Evolutionary conservation across 2,113 vertebrate genomes (phyloP).

Genomic region (Psettodes erumei): DNA sequence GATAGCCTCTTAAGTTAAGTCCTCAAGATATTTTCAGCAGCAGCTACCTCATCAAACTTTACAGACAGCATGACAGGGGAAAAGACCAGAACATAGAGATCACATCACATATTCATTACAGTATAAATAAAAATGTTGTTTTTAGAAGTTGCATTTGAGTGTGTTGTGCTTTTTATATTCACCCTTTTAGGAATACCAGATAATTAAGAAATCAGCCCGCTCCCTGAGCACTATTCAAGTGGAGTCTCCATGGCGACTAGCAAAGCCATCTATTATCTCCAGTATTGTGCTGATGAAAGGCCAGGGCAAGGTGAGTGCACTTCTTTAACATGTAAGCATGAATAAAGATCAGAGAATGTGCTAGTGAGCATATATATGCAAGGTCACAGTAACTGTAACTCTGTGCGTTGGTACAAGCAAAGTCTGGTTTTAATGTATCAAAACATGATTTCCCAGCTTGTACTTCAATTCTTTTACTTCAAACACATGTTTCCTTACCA

Average conservation of each 20-base stretch:
- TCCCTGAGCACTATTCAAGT: constrained; percentile 95
- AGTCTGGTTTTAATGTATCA: not conserved
- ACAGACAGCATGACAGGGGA: not conserved
- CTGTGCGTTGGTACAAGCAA: not conserved
- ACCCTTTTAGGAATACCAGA: constrained; percentile 89
- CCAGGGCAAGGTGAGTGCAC: constrained; percentile 92
- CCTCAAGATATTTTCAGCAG: not conserved
- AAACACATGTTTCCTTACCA: not conserved
- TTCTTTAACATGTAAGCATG: constrained; percentile 31
- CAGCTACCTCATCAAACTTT: not conserved
- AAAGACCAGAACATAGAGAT: not conserved
- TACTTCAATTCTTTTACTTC: too few species aligned
- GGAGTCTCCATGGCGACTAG: constrained; percentile 96
- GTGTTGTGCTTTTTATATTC: constrained; percentile 4
- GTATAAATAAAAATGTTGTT: not conserved
- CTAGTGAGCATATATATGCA: not conserved
- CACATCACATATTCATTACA: too few species aligned
- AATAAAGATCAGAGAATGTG: constrained; percentile 19
- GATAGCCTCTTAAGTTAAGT: not conserved
- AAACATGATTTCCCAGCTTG: not conserved
- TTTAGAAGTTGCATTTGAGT: not conserved
- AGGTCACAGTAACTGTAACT: not conserved
- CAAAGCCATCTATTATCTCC: constrained; percentile 96
- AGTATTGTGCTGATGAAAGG: constrained; percentile 98
- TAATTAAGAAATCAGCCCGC: constrained; percentile 94